Evolutionary conservation across 2,888 invertebrate genomes (phyloP).

Genomic region (Hypercompe scribonia): DNA sequence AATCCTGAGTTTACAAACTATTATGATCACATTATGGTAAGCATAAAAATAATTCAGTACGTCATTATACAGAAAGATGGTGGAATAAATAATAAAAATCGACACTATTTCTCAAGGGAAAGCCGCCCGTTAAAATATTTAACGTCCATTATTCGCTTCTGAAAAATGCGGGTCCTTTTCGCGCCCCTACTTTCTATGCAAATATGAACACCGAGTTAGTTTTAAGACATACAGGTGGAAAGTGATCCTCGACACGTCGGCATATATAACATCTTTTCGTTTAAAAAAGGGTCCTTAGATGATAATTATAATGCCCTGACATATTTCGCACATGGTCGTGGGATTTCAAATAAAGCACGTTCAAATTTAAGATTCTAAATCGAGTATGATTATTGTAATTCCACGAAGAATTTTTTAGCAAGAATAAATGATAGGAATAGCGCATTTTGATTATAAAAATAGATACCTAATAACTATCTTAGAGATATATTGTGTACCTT

Average conservation of each 20-base stretch:
- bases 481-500: too few relatives aligned
- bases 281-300: background rate
- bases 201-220: constrained; percentile 62
- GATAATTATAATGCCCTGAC: too few relatives aligned
- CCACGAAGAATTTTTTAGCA: too few relatives aligned
- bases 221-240: constrained; percentile 28
- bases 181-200: constrained; percentile 71
- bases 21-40: constrained; percentile 44
- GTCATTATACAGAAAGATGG: constrained; percentile 51
- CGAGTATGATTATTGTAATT: too few relatives aligned
- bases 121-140: constrained; percentile 72
- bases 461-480: too few relatives aligned
- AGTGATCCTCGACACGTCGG: background rate
- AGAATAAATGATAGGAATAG: too few relatives aligned
- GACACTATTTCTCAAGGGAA: constrained; percentile 66
- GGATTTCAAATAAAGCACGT: too few relatives aligned
- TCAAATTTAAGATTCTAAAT: too few relatives aligned
- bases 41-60: constrained; percentile 49
- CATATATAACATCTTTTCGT: background rate
- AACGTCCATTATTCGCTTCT: constrained; percentile 68
- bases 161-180: constrained; percentile 72
- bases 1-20: constrained; percentile 26
- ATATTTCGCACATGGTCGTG: too few relatives aligned
- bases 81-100: constrained; percentile 68
- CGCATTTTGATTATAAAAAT: too few relatives aligned